These are phyloP conservation scores for Synanthedon myopaeformis DNA, from an alignment of 2,888 invertebrate species.

Conservation along the genomic window DNA sequence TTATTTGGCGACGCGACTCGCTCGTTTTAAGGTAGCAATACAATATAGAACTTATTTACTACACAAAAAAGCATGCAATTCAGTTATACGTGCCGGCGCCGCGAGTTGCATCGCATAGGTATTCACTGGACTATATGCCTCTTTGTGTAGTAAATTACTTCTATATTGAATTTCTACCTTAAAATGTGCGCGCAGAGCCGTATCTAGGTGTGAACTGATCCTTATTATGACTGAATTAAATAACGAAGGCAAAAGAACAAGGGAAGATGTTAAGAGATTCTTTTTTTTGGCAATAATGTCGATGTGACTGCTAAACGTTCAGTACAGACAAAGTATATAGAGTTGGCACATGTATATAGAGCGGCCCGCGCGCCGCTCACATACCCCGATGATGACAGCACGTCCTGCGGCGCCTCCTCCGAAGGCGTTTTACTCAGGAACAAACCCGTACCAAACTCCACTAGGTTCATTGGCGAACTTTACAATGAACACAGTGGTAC, in stretches of 20 bases:
- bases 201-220: too few relatives aligned
- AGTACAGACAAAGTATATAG: slow-evolving; percentile 35
- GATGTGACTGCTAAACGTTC: slow-evolving; percentile 15
- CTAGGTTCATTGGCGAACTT: slow-evolving; percentile 94
- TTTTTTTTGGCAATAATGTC: slow-evolving; percentile 9
- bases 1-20: background rate
- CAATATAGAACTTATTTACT: too few relatives aligned
- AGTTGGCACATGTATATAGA: slow-evolving; percentile 34
- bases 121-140: too few relatives aligned
- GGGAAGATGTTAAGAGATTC: slow-evolving; percentile 1
- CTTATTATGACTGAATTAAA: too few relatives aligned
- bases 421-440: slow-evolving; percentile 93
- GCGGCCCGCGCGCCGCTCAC: slow-evolving; percentile 45
- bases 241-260: background rate
- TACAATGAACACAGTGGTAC: slow-evolving; percentile 39
- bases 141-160: too few relatives aligned
- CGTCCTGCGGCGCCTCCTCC: slow-evolving; percentile 84
- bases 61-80: too few relatives aligned
- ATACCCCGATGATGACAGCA: slow-evolving; percentile 74
- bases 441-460: slow-evolving; percentile 95
- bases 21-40: too few relatives aligned
- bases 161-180: too few relatives aligned
- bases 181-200: too few relatives aligned
- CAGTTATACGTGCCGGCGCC: too few relatives aligned
- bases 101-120: too few relatives aligned